Evolutionary conservation across 2,797 vertebrate genomes (phyloP).

Genomic region (Eremophila alpestris): DNA sequence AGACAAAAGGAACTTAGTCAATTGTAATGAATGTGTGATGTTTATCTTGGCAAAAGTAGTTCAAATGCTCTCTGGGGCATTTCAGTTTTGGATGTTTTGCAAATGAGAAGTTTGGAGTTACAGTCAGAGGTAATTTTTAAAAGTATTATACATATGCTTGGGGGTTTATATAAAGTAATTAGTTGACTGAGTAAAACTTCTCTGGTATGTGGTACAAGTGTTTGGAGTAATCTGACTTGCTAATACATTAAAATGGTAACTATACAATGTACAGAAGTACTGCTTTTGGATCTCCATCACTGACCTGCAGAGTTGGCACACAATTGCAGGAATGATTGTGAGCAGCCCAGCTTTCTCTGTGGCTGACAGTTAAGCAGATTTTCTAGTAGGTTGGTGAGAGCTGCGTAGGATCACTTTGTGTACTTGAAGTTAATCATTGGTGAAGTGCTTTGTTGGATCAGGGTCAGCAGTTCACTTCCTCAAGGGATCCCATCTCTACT

Average conservation of each 20-base stretch:
- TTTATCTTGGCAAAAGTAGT: neutral
- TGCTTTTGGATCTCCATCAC: neutral
- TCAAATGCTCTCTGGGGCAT: neutral
- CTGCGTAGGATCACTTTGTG: neutral
- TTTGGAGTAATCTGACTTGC: neutral
- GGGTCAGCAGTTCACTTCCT: neutral
- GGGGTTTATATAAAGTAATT: neutral
- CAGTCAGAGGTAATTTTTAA: neutral
- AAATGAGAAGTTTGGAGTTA: neutral
- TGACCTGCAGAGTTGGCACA: neutral
- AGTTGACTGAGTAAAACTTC: neutral
- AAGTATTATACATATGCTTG: neutral
- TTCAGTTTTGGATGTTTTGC: neutral
- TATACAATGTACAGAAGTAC: neutral
- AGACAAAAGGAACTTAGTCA: neutral
- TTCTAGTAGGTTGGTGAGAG: neutral
- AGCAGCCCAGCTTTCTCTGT: neutral
- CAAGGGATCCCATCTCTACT: neutral
- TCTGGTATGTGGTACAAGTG: neutral
- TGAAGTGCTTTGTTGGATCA: neutral
- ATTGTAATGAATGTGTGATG: neutral
- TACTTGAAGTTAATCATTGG: conserved; percentile 27
- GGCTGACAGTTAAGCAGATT: neutral
- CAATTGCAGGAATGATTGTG: neutral
- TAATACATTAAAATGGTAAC: neutral